Conservation (phyloP, 2,888 invertebrate species). For the Hylaea fasciaria region DNA sequence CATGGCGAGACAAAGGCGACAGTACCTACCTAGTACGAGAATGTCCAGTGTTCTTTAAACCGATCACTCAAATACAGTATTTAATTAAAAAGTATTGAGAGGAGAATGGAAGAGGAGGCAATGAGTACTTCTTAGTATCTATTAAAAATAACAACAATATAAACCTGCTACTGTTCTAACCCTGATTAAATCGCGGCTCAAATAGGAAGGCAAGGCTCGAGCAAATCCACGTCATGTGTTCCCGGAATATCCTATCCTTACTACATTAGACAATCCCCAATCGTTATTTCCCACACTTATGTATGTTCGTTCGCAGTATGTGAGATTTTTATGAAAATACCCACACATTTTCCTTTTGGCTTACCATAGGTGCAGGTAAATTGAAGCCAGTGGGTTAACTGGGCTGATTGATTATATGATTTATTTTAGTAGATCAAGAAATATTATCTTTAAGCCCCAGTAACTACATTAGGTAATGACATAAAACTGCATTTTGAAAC, state of each 20-base stretch:
- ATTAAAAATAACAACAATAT: not conserved
- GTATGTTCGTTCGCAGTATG: conserved; percentile 1
- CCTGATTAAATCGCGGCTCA: conserved; percentile 2
- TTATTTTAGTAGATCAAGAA: not conserved
- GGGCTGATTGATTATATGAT: not conserved
- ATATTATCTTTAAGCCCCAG: too few species aligned
- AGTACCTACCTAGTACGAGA: too few species aligned
- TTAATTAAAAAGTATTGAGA: too few species aligned
- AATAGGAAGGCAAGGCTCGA: conserved; percentile 3
- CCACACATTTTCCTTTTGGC: conserved; percentile 34
- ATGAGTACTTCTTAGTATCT: not conserved
- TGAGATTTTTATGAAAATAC: conserved; percentile 40
- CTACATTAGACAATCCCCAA: conserved; percentile 19
- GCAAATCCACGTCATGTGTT: conserved; percentile 5
- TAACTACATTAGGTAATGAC: too few species aligned
- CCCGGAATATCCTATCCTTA: conserved; percentile 17
- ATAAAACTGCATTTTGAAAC: too few species aligned
- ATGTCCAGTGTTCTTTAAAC: too few species aligned
- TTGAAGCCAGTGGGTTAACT: conserved; percentile 5
- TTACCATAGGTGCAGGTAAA: conserved; percentile 27
- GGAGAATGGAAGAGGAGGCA: too few species aligned
- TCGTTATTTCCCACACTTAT: conserved; percentile 17
- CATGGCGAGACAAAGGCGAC: too few species aligned
- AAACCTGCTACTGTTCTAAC: conserved; percentile 1
- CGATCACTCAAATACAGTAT: not conserved